Percentiles rank a stretch among this genome's conserved stretches.
Conservation (phyloP, 2,797 vertebrate genomes). For the Rhinogobio ventralis region DNA sequence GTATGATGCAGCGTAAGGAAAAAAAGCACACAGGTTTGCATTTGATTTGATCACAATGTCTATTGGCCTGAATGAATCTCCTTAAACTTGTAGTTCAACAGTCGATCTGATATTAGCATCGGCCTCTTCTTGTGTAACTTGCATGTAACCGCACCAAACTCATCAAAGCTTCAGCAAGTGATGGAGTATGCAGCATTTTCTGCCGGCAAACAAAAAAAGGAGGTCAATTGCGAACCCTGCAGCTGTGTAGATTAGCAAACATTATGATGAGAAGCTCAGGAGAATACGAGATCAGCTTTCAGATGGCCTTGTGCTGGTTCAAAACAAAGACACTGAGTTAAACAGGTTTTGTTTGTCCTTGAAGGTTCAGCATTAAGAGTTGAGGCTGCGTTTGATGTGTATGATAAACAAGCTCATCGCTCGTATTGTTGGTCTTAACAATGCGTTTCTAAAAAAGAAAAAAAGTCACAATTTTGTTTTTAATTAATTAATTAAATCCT, state of each 20-base stretch:
- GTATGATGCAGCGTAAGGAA: background rate
- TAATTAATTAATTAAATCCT: conserved; percentile 50
- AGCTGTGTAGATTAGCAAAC: conserved; percentile 48
- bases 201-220: conserved; percentile 31
- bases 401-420: conserved; percentile 69
- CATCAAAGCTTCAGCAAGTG: conserved; percentile 14
- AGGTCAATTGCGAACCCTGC: conserved; percentile 17
- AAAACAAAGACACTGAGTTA: conserved; percentile 57
- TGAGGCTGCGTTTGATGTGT: conserved; percentile 75
- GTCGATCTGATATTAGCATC: background rate
- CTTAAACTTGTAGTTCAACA: background rate
- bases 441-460: conserved; percentile 65
- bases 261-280: conserved; percentile 49
- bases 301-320: conserved; percentile 70
- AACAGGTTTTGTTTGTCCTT: conserved; percentile 75
- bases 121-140: background rate
- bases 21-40: background rate
- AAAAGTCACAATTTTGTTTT: conserved; percentile 66
- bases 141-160: background rate
- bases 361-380: conserved; percentile 77
- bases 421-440: conserved; percentile 61
- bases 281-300: conserved; percentile 73
- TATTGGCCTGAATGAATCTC: background rate
- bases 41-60: background rate
- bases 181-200: conserved; percentile 13